Evolutionary conservation across 2,888 invertebrate genomes (phyloP).

Genomic region (Volucella inflata): DNA sequence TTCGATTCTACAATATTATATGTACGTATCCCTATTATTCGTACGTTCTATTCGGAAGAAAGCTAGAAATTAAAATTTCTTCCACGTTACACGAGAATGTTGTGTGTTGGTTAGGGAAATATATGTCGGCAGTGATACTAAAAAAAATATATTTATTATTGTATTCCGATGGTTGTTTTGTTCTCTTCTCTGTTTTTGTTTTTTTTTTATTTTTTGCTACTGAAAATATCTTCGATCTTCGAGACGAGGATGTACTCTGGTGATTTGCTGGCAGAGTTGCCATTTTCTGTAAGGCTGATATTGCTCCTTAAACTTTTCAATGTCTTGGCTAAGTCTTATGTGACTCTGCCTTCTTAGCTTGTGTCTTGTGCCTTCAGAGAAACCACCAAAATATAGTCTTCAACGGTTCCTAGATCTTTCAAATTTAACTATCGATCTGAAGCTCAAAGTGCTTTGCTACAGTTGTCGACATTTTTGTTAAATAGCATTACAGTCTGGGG

Average conservation of each 20-base stretch:
- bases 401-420: no score
- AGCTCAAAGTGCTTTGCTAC: no score
- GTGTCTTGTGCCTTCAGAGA: no score
- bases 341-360: no score
- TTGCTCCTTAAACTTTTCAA: no score
- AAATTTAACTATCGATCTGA: no score
- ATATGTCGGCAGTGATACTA: slow-evolving; percentile 25
- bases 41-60: slow-evolving; percentile 28
- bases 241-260: not conserved
- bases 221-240: slow-evolving; percentile 52
- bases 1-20: no score
- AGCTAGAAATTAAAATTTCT: slow-evolving; percentile 68
- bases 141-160: slow-evolving; percentile 59
- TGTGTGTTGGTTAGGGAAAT: not conserved
- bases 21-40: no score
- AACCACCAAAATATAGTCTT: no score
- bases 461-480: no score
- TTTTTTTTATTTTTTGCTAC: slow-evolving; percentile 37
- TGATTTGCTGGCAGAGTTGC: slow-evolving; percentile 24
- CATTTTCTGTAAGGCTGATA: slow-evolving; percentile 19
- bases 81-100: slow-evolving; percentile 42
- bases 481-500: no score
- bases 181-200: slow-evolving; percentile 2
- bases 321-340: no score
- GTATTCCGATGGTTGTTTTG: slow-evolving; percentile 19